phyloP scores from a whole-genome alignment of 2,888 invertebrate species.

The Orthosia gracilis region DNA sequence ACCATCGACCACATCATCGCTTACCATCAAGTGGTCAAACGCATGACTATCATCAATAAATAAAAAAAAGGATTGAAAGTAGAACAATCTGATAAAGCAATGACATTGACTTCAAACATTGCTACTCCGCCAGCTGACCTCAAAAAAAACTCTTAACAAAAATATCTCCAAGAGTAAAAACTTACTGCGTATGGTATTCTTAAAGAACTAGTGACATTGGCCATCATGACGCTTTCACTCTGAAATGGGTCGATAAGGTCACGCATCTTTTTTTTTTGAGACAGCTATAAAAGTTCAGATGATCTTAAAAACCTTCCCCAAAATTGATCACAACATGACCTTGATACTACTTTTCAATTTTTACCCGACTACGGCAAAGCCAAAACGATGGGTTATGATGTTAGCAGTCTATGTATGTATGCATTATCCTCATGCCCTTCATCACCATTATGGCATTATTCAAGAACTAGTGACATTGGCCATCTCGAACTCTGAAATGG shows the following conservation, averaged over 20 bases:
- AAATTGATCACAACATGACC: constrained; percentile 1
- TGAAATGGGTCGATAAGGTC: not conserved
- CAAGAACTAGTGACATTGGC: constrained; percentile 20
- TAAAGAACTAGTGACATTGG: constrained; percentile 28
- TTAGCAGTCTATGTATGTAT: too few species aligned
- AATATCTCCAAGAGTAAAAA: constrained; percentile 14
- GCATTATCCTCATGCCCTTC: too few species aligned
- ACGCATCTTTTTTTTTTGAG: constrained; percentile 3
- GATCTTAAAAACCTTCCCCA: not conserved
- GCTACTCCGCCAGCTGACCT: constrained; percentile 9
- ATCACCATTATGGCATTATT: not conserved
- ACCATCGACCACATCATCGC: too few species aligned
- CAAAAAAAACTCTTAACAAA: not conserved
- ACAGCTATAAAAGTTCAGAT: not conserved
- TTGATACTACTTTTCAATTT: not conserved
- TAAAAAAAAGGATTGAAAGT: not conserved
- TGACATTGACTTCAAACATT: constrained; percentile 29
- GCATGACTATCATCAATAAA: too few species aligned
- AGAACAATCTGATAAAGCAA: constrained; percentile 2
- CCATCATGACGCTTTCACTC: constrained; percentile 19
- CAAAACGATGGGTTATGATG: too few species aligned
- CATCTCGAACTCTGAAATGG: constrained; percentile 1
- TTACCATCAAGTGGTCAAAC: too few species aligned
- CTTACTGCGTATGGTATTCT: not conserved
- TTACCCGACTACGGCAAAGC: too few species aligned